Evolutionary conservation across 2,888 invertebrate genomes (phyloP).

Genomic region (Operophtera brumata): DNA sequence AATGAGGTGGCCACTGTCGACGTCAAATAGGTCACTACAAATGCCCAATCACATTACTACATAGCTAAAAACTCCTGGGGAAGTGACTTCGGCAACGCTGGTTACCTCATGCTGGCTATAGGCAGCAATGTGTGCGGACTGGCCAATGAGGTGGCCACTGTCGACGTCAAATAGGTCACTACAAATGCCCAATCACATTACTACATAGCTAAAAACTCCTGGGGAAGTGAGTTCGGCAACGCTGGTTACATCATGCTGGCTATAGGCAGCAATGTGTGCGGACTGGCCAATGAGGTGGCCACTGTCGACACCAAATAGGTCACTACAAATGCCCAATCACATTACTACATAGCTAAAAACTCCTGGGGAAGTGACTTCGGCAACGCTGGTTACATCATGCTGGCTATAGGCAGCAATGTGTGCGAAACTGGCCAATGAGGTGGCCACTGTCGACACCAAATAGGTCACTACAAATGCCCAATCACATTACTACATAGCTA

Average conservation of each 20-base stretch:
- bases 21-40: slow-evolving; percentile 57
- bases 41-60: no score
- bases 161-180: slow-evolving; percentile 71
- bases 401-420: slow-evolving; percentile 87
- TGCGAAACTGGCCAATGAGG: slow-evolving; percentile 90
- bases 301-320: slow-evolving; percentile 70
- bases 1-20: slow-evolving; percentile 85
- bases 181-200: no score
- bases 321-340: no score
- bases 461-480: no score
- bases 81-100: no score
- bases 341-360: no score
- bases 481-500: slow-evolving; percentile 91
- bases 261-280: slow-evolving; percentile 88
- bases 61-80: no score
- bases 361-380: no score
- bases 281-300: slow-evolving; percentile 87
- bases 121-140: slow-evolving; percentile 90
- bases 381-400: slow-evolving; percentile 86
- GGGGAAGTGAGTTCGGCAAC: no score
- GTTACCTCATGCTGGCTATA: slow-evolving; percentile 88
- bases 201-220: no score
- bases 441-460: slow-evolving; percentile 80
- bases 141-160: slow-evolving; percentile 85
- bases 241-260: slow-evolving; percentile 88